These are phyloP conservation scores for Mastomys coucha DNA, from an alignment of 2,113 vertebrate genomes.

Conservation along the genomic window DNA sequence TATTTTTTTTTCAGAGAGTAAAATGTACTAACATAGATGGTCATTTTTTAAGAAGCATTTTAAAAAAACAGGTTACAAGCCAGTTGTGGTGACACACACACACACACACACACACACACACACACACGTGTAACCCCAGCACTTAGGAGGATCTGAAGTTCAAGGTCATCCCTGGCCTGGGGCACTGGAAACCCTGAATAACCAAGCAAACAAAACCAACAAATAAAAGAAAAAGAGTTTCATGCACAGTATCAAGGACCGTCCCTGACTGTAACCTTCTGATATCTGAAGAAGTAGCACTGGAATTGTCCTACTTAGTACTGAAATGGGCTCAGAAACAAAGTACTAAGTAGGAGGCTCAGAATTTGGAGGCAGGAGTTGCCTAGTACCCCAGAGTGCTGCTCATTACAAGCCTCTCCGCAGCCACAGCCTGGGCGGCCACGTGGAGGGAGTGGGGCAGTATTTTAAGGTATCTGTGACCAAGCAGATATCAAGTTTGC, in stretches of 20 bases:
- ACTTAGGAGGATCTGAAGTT: not conserved
- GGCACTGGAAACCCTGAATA: not conserved
- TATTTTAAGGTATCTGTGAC: not conserved
- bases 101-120: too few relatives aligned
- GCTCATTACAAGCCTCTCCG: not conserved
- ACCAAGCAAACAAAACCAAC: not conserved
- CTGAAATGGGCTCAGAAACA: slow-evolving; percentile 43
- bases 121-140: not conserved
- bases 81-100: not conserved
- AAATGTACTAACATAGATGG: not conserved
- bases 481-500: not conserved
- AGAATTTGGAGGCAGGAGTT: not conserved
- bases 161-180: not conserved
- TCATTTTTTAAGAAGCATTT: slow-evolving; percentile 15
- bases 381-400: not conserved
- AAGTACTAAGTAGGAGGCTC: not conserved
- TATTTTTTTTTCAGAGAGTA: not conserved
- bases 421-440: not conserved
- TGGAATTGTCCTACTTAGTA: not conserved
- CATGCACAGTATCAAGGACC: not conserved
- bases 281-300: not conserved
- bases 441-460: not conserved
- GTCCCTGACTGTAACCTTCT: not conserved
- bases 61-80: not conserved
- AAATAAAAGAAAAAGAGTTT: not conserved